Base-by-base conservation (phyloP, 2,113 vertebrate species). In the Crotalus horridus region DNA sequence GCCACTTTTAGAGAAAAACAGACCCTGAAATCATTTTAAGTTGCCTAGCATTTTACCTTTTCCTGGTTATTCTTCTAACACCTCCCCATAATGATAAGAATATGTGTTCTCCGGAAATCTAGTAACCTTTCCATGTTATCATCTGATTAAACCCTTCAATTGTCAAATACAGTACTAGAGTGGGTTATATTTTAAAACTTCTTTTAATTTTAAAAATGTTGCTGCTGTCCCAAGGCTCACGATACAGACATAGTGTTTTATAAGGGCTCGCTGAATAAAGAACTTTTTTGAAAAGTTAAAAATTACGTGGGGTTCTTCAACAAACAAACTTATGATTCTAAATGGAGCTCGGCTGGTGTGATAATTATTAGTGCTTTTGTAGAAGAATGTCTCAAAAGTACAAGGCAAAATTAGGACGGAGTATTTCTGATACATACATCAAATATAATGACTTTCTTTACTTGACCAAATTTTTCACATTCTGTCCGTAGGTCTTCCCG, bases 381-480 rank as follows among this genome's bases (percentile, higher is more conserved):
- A 56, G 9, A 59, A 92, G 26, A n/a, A 21, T 5, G 53, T 15
- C 6, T 20, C 51, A 15, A 88, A 53, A 87, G 26, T 17, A 53
- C 24, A 87, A 87, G 0, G 12, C 10, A 13, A 87, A 46, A 91
- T 39, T 17, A 53, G 11, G 95, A n/a, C 12, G 0, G 1, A 3
- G 69, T 20, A 17, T 43, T 81, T 81, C 33, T 9, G 1, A 93
- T 94, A 98, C 99, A 97, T 98, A 99, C 99, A 96, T 99, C 99
- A 96, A 99, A 99, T 95, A 99, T 98, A 95, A 99, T 98, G 96
- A 99, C 98, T 95, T 99, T 99, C 97, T 98, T 99, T 61, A 99
- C 98, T 96, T 98, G 98, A 29, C 99, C 99, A 91, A 99, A 99
- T 96, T 99, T 99, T 86, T 99, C 98, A 97, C 99, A 99, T 94